Evolutionary conservation across 2,888 invertebrate genomes (phyloP).

Genomic region (Megaustenia siamemsis): DNA sequence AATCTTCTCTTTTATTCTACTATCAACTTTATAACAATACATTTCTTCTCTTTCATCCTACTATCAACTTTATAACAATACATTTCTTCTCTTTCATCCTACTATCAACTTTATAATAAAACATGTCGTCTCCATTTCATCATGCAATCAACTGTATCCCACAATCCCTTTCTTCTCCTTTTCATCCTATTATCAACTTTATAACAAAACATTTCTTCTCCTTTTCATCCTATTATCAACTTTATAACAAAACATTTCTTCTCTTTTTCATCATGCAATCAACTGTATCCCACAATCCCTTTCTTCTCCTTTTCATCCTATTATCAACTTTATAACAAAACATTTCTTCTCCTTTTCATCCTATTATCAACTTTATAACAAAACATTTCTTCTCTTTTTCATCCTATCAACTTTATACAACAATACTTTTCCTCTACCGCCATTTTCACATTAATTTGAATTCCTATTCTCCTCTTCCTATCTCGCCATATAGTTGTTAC

Average conservation of each 20-base stretch:
- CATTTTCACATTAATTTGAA: no score
- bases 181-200: not conserved
- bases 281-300: not conserved
- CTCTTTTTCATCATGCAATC: not conserved
- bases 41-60: not conserved
- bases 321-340: not conserved
- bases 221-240: no score
- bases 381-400: not conserved
- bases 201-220: no score
- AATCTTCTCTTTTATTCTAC: not conserved
- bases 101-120: no score
- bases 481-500: no score
- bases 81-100: no score
- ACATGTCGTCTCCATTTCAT: not conserved
- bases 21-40: not conserved
- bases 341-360: not conserved
- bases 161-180: not conserved
- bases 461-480: no score
- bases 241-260: not conserved
- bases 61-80: no score
- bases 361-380: not conserved
- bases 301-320: not conserved
- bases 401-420: no score
- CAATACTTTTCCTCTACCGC: no score
- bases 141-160: no score